Percentiles rank a stretch among this genome's conserved stretches.
These are phyloP conservation scores for Burhinus bistriatus DNA, from an alignment of 2,113 vertebrate species.

Conservation along the genomic window DNA sequence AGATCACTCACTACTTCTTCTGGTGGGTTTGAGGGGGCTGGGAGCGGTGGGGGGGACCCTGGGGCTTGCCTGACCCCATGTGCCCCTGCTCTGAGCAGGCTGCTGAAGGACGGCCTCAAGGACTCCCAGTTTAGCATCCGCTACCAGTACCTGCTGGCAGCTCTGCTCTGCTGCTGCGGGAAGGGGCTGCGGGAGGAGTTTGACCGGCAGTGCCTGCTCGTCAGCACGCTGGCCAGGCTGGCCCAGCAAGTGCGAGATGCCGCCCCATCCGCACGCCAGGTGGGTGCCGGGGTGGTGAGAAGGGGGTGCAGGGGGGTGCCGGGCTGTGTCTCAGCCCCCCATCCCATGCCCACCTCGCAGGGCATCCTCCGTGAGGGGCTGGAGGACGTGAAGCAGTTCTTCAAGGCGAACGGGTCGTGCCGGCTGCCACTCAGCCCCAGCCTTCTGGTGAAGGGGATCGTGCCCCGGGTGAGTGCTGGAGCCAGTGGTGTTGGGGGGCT, in stretches of 20 bases:
- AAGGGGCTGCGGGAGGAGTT: slow-evolving; percentile 90
- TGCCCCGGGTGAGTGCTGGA: slow-evolving; percentile 82
- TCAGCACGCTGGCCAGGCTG: slow-evolving; percentile 84
- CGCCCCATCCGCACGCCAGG: slow-evolving; percentile 84
- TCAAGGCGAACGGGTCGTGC: slow-evolving; percentile 84
- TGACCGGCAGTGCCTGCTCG: slow-evolving; percentile 90
- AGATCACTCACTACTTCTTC: slow-evolving; percentile 95
- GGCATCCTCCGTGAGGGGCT: slow-evolving; percentile 81
- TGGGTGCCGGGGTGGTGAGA: background rate
- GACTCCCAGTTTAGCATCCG: slow-evolving; percentile 96
- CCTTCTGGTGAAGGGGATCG: slow-evolving; percentile 86
- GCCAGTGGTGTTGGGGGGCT: rapidly evolving
- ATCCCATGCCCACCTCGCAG: background rate
- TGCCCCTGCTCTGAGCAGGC: slow-evolving; percentile 68
- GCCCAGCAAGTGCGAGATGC: slow-evolving; percentile 89
- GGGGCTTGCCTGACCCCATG: rapidly evolving
- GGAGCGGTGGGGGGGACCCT: rapidly evolving
- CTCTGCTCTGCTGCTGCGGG: slow-evolving; percentile 91
- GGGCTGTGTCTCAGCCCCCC: background rate
- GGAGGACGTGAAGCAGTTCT: slow-evolving; percentile 90
- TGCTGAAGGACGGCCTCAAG: slow-evolving; percentile 92
- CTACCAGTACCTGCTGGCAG: slow-evolving; percentile 93
- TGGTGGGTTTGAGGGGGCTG: slow-evolving; percentile 74
- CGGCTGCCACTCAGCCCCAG: slow-evolving; percentile 93
- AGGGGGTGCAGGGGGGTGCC: background rate